Conservation (phyloP, 2,797 vertebrate species). For the Anabas testudineus region DNA sequence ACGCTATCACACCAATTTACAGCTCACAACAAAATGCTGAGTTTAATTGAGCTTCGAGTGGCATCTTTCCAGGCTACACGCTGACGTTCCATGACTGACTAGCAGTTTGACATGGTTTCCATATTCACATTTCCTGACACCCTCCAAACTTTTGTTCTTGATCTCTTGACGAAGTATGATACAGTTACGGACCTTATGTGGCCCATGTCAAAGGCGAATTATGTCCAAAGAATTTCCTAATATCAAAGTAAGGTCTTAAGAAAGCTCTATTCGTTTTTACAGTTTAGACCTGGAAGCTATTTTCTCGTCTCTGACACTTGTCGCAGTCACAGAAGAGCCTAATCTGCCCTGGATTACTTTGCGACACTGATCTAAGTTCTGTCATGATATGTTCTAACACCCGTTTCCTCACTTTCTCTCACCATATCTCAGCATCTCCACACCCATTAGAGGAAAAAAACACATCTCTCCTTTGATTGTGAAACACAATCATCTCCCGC, state of each 20-base stretch:
- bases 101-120: constrained; percentile 27
- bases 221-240: constrained; percentile 63
- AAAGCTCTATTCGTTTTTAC: constrained; percentile 61
- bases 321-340: constrained; percentile 66
- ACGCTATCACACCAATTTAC: constrained; percentile 8
- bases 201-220: constrained; percentile 53
- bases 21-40: constrained; percentile 28
- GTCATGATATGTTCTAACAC: constrained; percentile 70
- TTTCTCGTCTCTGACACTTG: constrained; percentile 63
- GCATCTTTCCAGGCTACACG: constrained; percentile 6
- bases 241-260: constrained; percentile 56
- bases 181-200: constrained; percentile 6
- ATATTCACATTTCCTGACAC: neutral
- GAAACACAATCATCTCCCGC: constrained; percentile 66
- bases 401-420: constrained; percentile 46
- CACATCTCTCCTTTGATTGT: constrained; percentile 71
- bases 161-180: constrained; percentile 38
- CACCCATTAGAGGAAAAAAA: constrained; percentile 58
- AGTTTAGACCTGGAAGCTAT: constrained; percentile 63
- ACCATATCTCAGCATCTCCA: constrained; percentile 49
- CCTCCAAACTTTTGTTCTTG: constrained; percentile 40
- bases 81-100: constrained; percentile 23
- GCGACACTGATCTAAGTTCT: constrained; percentile 70
- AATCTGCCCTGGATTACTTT: constrained; percentile 75
- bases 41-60: constrained; percentile 25